These are phyloP conservation scores for Coracopsis vasa DNA, from an alignment of 2,113 vertebrate genomes.

Conservation along the genomic window DNA sequence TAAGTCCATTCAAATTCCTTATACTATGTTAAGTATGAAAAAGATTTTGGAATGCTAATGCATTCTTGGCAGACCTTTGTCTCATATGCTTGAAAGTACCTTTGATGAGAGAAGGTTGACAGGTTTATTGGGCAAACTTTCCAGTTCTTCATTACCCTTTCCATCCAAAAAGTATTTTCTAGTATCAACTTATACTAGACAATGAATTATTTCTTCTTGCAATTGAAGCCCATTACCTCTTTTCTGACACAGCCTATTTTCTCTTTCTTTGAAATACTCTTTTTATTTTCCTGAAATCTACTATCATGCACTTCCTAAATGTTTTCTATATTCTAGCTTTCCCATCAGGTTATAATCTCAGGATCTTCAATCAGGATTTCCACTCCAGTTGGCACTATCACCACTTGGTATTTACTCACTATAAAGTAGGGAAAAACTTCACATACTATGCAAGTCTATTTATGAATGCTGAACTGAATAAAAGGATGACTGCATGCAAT, in stretches of 20 bases:
- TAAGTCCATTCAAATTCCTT: background rate
- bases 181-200: background rate
- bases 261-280: background rate
- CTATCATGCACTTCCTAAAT: background rate
- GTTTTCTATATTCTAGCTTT: background rate
- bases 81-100: background rate
- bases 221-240: background rate
- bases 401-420: background rate
- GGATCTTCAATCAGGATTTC: background rate
- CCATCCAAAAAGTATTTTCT: background rate
- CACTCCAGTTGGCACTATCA: background rate
- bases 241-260: background rate
- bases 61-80: background rate
- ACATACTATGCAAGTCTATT: background rate
- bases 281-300: background rate
- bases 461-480: background rate
- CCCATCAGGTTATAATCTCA: background rate
- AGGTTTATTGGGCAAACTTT: background rate
- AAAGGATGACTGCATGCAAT: background rate
- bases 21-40: background rate
- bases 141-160: background rate
- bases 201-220: background rate
- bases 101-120: background rate
- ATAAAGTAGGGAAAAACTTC: background rate
- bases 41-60: background rate